Evolutionary conservation across 2,888 invertebrate genomes (phyloP).

Genomic region (Cosmia pyralina): DNA sequence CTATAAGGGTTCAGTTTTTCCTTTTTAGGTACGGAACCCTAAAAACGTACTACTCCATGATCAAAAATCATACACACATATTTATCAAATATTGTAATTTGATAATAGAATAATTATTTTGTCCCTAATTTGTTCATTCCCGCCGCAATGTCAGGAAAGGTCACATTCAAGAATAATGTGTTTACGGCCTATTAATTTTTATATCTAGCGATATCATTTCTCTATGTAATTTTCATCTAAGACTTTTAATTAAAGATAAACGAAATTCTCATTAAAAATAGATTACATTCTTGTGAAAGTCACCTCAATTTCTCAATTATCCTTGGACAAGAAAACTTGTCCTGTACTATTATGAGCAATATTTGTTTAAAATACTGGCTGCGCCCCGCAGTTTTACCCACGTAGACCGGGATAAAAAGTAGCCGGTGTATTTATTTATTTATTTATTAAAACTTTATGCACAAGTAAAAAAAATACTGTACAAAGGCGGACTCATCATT

Average conservation of each 20-base stretch:
- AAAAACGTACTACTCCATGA: background rate
- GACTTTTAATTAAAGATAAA: conserved; percentile 16
- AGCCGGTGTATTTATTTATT: no score
- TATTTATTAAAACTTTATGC: no score
- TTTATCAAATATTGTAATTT: background rate
- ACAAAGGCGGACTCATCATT: no score
- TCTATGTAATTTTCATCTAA: conserved; percentile 2
- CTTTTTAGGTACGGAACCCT: no score
- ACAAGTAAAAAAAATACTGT: no score
- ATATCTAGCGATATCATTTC: background rate
- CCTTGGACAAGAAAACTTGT: background rate
- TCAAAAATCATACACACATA: background rate
- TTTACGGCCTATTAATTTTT: background rate
- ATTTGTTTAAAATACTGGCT: no score
- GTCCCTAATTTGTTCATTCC: background rate
- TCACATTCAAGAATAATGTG: background rate
- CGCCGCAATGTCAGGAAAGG: background rate
- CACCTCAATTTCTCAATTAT: conserved; percentile 17
- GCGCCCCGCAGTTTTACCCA: no score
- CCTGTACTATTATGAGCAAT: no score
- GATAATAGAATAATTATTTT: background rate
- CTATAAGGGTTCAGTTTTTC: no score
- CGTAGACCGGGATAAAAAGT: no score
- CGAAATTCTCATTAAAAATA: conserved; percentile 21
- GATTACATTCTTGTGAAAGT: conserved; percentile 28